A percentile compares a stretch with the other conserved stretches of the same genome.
phyloP scores from a whole-genome alignment of 2,888 invertebrate genomes.

The Clepsis dumicolana region DNA sequence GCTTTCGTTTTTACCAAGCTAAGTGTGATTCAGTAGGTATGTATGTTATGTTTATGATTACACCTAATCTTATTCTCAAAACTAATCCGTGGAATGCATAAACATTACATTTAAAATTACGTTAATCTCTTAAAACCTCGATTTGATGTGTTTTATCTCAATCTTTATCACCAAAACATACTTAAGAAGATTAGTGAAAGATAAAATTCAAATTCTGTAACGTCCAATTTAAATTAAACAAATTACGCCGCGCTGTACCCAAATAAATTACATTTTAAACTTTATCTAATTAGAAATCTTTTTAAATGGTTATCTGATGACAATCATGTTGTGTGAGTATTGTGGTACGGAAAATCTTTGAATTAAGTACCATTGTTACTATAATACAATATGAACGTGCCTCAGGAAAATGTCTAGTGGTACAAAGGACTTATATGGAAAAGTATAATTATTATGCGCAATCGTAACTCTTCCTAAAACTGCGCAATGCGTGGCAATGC shows the following conservation, averaged over 20 bases:
- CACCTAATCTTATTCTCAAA: neutral
- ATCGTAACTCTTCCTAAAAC: too few relatives aligned
- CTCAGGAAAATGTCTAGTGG: too few relatives aligned
- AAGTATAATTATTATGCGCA: too few relatives aligned
- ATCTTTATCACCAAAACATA: conserved; percentile 23
- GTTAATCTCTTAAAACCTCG: neutral
- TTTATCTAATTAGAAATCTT: conserved; percentile 26
- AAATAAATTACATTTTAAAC: conserved; percentile 19
- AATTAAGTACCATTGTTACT: too few relatives aligned
- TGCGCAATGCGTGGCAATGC: too few relatives aligned
- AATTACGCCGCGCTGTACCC: conserved; percentile 16
- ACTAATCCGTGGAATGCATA: conserved; percentile 2
- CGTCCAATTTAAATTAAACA: conserved; percentile 31
- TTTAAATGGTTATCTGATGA: conserved; percentile 1
- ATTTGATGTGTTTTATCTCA: conserved; percentile 18
- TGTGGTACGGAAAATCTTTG: neutral
- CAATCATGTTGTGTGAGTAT: neutral
- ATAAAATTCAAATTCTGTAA: conserved; percentile 36
- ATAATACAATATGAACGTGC: too few relatives aligned
- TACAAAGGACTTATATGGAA: too few relatives aligned
- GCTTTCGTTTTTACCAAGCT: neutral
- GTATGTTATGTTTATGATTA: neutral
- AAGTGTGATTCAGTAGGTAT: neutral
- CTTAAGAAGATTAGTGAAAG: conserved; percentile 29
- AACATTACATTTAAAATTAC: conserved; percentile 17